Evolutionary conservation across 2,113 vertebrate genomes (phyloP), one percentile per base, ranked within the genome.

Genomic region (Melierax canorus): DNA sequence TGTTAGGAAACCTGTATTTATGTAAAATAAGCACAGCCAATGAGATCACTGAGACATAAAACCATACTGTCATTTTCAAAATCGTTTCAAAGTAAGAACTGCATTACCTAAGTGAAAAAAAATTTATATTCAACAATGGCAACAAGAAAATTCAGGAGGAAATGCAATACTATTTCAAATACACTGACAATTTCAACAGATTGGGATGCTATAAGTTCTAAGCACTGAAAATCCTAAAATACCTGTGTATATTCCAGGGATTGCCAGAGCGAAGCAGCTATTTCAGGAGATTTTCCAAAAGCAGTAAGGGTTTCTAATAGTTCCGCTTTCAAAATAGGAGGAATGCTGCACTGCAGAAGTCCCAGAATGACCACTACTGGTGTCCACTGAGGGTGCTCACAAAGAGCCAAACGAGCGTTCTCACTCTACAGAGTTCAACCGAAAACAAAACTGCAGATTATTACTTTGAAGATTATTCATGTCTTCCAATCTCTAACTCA

Each of bases 171-270:
- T 51, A 36, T 46, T 93, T 76, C 6, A 1, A 75, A 87, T 51
- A 81, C 2, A 75, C 51, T 41, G 34, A 19, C 34, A 91, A 21
- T 69, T 89, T 81, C 58, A 89, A 84, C 38, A 53, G 58, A 76
- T 20, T 90, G 15, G 26, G 38, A 51, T 45, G 36, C 23, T 84
- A 34, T 5, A 62, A 68, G 20, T 38, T 72, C 17, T 15, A 71
- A 86, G 43, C 27, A 71, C 24, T 24, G 22, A 80, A 94, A 90
- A 80, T 32, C 16, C 68, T 66, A 82, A 51, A 3, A 67, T 98
- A 99, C 99, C 99, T 99, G 99, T 18, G 99, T 99, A 66, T 99
- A 99, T 88, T 99, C 99, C 97, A 99, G 95, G 0, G 99, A 99
- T 73, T 99, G 99, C 99, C 99, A 99, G 63, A 99, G 99, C 1